Percentiles rank a stretch among this genome's conserved stretches.
Evolutionary conservation across 2,888 invertebrate genomes (phyloP).

Genomic region (Yponomeuta evonymella): DNA sequence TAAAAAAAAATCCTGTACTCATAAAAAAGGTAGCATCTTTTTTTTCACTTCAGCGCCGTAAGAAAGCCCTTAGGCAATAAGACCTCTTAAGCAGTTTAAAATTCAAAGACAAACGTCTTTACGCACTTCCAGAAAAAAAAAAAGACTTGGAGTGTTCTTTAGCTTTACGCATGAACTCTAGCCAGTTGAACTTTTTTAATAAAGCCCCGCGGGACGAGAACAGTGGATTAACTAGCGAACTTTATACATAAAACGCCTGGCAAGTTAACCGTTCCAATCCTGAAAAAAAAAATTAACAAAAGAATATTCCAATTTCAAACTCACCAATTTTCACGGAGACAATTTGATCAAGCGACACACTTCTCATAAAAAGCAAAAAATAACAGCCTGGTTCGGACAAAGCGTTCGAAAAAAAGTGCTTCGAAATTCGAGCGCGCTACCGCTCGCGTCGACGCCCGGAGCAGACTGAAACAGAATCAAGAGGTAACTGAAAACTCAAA

Average conservation of each 20-base stretch:
- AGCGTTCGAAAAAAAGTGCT: background rate
- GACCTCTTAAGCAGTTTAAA: background rate
- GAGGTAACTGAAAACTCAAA: background rate
- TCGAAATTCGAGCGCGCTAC: background rate
- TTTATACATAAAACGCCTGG: constrained; percentile 38
- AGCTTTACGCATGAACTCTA: background rate
- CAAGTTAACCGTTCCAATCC: constrained; percentile 37
- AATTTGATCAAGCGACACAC: background rate
- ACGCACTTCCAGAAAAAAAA: background rate
- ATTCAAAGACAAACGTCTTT: background rate
- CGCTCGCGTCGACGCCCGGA: constrained; percentile 1
- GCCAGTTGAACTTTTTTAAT: constrained; percentile 55
- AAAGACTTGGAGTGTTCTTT: background rate
- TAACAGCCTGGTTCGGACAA: background rate
- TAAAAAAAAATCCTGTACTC: no score
- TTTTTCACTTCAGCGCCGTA: no score
- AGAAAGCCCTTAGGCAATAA: background rate
- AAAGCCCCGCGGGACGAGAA: constrained; percentile 37
- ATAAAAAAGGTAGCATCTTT: no score
- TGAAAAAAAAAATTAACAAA: constrained; percentile 22
- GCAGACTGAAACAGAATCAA: constrained; percentile 6
- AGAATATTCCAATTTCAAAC: constrained; percentile 1
- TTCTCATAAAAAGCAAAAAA: background rate
- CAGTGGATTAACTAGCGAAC: constrained; percentile 49
- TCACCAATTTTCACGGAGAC: background rate